Evolutionary conservation across 2,888 invertebrate species (phyloP).

Genomic region (Schrankia costaestrigalis): DNA sequence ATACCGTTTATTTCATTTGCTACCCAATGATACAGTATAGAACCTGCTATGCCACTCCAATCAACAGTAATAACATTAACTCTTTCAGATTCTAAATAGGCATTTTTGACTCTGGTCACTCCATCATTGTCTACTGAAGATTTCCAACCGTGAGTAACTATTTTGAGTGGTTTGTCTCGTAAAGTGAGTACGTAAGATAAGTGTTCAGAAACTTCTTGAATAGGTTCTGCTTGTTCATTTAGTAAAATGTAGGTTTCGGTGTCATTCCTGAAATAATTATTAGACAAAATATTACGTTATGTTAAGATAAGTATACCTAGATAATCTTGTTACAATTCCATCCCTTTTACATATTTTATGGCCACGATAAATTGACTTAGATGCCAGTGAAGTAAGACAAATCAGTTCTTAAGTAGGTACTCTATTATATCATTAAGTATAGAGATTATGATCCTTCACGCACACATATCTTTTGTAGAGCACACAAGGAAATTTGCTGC

Average conservation of each 20-base stretch:
- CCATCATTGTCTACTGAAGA: slow-evolving; percentile 56
- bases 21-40: slow-evolving; percentile 46
- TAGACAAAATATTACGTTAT: too few species aligned
- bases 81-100: slow-evolving; percentile 55
- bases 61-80: slow-evolving; percentile 67
- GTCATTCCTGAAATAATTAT: slow-evolving; percentile 39
- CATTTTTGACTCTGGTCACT: slow-evolving; percentile 57
- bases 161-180: slow-evolving; percentile 51
- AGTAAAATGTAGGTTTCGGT: slow-evolving; percentile 36
- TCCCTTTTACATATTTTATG: too few species aligned
- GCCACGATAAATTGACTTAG: too few species aligned
- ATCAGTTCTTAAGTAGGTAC: too few species aligned
- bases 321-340: too few species aligned
- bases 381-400: too few species aligned
- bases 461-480: too few species aligned
- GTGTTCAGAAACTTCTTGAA: slow-evolving; percentile 10
- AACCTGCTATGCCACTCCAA: slow-evolving; percentile 51
- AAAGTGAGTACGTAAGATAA: slow-evolving; percentile 15
- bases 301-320: too few species aligned
- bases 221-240: slow-evolving; percentile 30
- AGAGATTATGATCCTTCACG: too few species aligned
- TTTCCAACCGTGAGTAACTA: slow-evolving; percentile 77
- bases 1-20: slow-evolving; percentile 45
- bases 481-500: too few species aligned
- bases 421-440: too few species aligned